Base-by-base conservation (phyloP, 2,797 vertebrate species). In the Anguilla marmorata region DNA sequence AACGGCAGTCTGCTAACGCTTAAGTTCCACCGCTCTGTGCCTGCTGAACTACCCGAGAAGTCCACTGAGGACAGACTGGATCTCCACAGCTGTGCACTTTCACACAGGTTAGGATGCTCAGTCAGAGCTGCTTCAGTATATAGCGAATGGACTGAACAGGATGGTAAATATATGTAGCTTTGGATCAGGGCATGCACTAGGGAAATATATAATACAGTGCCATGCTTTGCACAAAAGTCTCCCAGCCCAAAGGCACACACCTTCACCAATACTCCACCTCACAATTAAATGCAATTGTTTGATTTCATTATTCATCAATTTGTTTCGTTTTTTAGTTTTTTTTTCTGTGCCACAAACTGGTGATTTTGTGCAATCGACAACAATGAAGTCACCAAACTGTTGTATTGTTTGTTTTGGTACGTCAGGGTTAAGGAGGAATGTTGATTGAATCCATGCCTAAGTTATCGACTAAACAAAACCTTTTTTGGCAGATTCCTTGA, bases 1-100 rank as follows among this genome's bases (percentile, higher is more conserved):
- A 84, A 69, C 87, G 88, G 86, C 86, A 41, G 41, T 48, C 86
- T 85, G 85, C 27, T 86, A 86, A 85, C 50, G 85, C 85, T 88
- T 85, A 54, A 83, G 84, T 87, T 41, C 37, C 37, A 41, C 45
- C 79, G 14, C 72, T 0, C 9, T 74, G 72, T 2, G 27, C 12
- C 12, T 37, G 30, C 30, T 14, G 11, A 74, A 30, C 66, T 0
- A 33, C 1, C 7, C 12, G 3, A 12, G 72, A 74, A 74, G 72
- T 37, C 11, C 37, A 37, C 12, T 74, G 37, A 37, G 30, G 72
- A 74, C 72, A 16, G 7, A 30, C n/a, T 74, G 33, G 33, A 74
- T 1, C 72, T n/a, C 30, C 21, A 30, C 33, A 19, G 72, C 1
- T 37, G 9, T 33, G 27, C 11, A 2, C 30, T 3, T 74, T 14